Evolutionary conservation across 2,797 vertebrate species (phyloP).

Genomic region (Sebastes steindachneri): DNA sequence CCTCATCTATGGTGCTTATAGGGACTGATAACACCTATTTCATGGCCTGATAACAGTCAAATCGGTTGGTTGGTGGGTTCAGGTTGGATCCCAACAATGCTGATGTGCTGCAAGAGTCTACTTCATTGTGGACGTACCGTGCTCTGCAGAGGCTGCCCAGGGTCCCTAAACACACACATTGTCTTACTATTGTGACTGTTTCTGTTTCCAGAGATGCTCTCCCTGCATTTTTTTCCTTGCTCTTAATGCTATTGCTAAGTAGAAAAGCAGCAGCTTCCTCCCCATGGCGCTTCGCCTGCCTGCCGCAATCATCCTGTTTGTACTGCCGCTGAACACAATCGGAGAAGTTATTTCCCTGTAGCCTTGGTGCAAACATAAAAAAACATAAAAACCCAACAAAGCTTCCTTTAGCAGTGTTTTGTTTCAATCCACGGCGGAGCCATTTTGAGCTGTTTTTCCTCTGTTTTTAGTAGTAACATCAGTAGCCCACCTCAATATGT

Average conservation of each 20-base stretch:
- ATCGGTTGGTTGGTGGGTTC: neutral
- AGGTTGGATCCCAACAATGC: neutral
- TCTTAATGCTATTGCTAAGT: conserved; percentile 29
- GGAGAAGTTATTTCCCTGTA: conserved; percentile 42
- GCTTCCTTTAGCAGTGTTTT: conserved; percentile 35
- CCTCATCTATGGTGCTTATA: too few species aligned
- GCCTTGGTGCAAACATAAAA: conserved; percentile 13
- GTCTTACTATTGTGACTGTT: neutral
- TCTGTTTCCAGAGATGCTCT: conserved; percentile 23
- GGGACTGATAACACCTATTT: too few species aligned
- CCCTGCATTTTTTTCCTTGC: conserved; percentile 2
- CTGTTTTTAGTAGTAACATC: conserved; percentile 45
- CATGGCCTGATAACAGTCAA: too few species aligned
- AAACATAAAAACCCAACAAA: conserved; percentile 21
- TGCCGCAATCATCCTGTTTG: conserved; percentile 45
- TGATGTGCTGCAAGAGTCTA: conserved; percentile 4
- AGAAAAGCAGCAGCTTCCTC: conserved; percentile 25
- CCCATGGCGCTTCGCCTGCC: conserved; percentile 12
- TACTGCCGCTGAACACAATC: conserved; percentile 26
- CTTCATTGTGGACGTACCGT: neutral
- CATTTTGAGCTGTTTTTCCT: conserved; percentile 12
- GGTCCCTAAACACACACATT: neutral
- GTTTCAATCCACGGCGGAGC: conserved; percentile 19
- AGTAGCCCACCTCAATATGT: conserved; percentile 69
- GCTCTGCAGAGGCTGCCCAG: conserved; percentile 3